phyloP scores from a whole-genome alignment of 2,113 vertebrate genomes.

The Macaca fascicularis region DNA sequence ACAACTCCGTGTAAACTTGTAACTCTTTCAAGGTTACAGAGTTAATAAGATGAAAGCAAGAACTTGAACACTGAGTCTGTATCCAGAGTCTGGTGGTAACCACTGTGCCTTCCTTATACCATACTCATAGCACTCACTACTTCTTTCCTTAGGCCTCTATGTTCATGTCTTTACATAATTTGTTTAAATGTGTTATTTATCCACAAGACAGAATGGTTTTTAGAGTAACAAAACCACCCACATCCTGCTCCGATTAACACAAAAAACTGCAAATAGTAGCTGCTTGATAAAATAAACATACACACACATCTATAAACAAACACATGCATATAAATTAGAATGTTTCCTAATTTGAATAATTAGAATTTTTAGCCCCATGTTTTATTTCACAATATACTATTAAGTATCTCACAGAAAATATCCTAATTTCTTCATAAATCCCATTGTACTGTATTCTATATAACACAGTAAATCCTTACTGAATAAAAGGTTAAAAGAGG shows the following conservation, averaged over 20 bases:
- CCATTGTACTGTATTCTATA: neutral
- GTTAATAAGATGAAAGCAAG: neutral
- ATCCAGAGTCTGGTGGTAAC: neutral
- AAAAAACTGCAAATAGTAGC: neutral
- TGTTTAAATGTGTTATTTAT: neutral
- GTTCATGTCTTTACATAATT: neutral
- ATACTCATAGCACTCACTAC: neutral
- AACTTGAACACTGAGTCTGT: neutral
- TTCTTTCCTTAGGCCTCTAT: neutral
- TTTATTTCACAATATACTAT: slow-evolving; percentile 17
- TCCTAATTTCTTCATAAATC: neutral
- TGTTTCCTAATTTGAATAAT: slow-evolving; percentile 37
- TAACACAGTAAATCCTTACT: neutral
- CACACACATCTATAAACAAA: neutral
- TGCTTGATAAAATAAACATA: neutral
- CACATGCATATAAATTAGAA: neutral
- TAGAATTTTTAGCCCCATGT: neutral
- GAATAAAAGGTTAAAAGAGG: neutral
- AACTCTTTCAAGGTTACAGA: neutral
- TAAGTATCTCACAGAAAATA: neutral
- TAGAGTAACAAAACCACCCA: neutral
- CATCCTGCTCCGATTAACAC: neutral
- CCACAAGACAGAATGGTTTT: neutral
- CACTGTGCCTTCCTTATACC: neutral
- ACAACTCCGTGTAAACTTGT: neutral